Conservation (phyloP, 2,113 vertebrate species). For the Microtus pennsylvanicus region DNA sequence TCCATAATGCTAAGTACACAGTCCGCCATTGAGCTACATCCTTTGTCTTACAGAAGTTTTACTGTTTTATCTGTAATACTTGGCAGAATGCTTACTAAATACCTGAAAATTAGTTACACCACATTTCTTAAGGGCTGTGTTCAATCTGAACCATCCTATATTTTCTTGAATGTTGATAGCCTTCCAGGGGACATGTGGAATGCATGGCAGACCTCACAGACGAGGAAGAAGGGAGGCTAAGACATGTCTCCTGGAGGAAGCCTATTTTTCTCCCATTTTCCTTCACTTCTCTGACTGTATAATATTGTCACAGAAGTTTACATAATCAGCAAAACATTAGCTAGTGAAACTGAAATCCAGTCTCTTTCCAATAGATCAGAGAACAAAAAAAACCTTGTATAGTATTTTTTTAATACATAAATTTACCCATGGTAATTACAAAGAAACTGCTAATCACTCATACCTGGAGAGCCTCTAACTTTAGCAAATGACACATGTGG, state of each 20-base stretch:
- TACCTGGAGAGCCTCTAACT: not conserved
- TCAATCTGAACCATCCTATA: not conserved
- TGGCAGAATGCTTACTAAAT: slow-evolving; percentile 46
- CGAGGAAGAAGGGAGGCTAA: not conserved
- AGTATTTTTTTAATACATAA: not conserved
- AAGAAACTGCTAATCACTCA: slow-evolving; percentile 17
- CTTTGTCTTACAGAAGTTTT: not conserved
- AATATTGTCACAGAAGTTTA: slow-evolving; percentile 16
- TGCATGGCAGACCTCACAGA: not conserved
- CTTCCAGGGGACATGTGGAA: not conserved
- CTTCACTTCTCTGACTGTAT: slow-evolving; percentile 26
- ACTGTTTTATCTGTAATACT: slow-evolving; percentile 24
- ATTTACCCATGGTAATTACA: not conserved
- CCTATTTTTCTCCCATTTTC: not conserved
- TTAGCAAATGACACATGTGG: slow-evolving; percentile 38
- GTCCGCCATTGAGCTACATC: not conserved
- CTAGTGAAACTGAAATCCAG: slow-evolving; percentile 6
- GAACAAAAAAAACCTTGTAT: slow-evolving; percentile 9
- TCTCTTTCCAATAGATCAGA: not conserved
- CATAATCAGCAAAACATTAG: not conserved
- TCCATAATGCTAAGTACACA: not conserved
- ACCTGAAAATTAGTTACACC: slow-evolving; percentile 10
- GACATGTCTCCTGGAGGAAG: not conserved
- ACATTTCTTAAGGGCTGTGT: not conserved
- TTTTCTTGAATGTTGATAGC: slow-evolving; percentile 2